Conservation (phyloP, 2,113 vertebrate species). For the Dasyprocta punctata region DNA sequence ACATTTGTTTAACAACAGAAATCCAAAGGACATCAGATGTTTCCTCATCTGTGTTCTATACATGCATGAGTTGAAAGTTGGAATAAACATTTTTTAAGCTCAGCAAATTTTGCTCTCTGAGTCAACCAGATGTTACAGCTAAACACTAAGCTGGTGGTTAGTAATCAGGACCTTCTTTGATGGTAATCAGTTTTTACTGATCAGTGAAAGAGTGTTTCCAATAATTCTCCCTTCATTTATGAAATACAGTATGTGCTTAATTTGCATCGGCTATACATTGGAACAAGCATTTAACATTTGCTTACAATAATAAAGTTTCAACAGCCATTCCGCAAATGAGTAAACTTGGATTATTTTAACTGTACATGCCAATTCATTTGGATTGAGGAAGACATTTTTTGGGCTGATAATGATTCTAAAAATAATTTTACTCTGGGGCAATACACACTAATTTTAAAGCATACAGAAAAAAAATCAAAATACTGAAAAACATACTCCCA, state of each 20-base stretch:
- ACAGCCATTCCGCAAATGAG: slow-evolving; percentile 40
- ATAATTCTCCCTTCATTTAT: slow-evolving; percentile 73
- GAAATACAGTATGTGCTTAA: slow-evolving; percentile 67
- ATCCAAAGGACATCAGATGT: slow-evolving; percentile 72
- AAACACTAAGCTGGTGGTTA: slow-evolving; percentile 73
- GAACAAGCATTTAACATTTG: slow-evolving; percentile 64
- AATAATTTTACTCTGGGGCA: slow-evolving; percentile 62
- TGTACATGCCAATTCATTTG: slow-evolving; percentile 46
- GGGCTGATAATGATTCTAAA: slow-evolving; percentile 64
- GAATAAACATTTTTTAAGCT: slow-evolving; percentile 78
- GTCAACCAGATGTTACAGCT: slow-evolving; percentile 74
- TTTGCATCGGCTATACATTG: slow-evolving; percentile 64
- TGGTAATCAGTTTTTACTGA: slow-evolving; percentile 78
- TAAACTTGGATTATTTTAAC: slow-evolving; percentile 59
- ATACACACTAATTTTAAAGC: slow-evolving; percentile 7
- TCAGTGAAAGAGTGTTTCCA: slow-evolving; percentile 78
- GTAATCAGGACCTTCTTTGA: slow-evolving; percentile 80
- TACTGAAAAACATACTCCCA: background rate
- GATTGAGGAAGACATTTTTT: slow-evolving; percentile 55
- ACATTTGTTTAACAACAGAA: slow-evolving; percentile 79
- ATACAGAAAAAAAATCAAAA: background rate
- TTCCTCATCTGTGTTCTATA: slow-evolving; percentile 73
- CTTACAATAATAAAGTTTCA: slow-evolving; percentile 66
- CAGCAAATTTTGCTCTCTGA: slow-evolving; percentile 67
- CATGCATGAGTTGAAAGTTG: slow-evolving; percentile 73